Percentiles rank a stretch among this genome's conserved stretches.
phyloP scores from a whole-genome alignment of 2,888 invertebrate genomes.

The Galeopsomyia nigrocyanea region DNA sequence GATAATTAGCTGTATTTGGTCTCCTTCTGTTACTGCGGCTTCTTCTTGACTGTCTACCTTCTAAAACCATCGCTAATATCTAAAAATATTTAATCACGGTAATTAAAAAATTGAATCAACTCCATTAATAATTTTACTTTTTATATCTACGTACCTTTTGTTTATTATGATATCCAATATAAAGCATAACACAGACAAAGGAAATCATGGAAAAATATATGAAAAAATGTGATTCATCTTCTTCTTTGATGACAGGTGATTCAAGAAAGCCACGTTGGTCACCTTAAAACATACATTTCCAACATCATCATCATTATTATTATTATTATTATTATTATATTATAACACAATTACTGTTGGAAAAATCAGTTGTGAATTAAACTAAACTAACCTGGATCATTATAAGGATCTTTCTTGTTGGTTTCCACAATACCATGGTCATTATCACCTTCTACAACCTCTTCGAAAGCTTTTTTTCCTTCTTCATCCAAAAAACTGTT shows the following conservation, averaged over 20 bases:
- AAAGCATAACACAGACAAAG: constrained; percentile 74
- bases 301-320: not conserved
- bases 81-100: constrained; percentile 55
- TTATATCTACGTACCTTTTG: constrained; percentile 70
- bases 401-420: not conserved
- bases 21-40: constrained; percentile 68
- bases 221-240: constrained; percentile 77
- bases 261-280: constrained; percentile 23
- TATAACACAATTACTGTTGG: no score
- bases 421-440: constrained; percentile 5
- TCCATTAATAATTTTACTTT: constrained; percentile 5
- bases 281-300: constrained; percentile 4
- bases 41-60: constrained; percentile 71
- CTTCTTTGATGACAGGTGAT: constrained; percentile 56
- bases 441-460: constrained; percentile 19
- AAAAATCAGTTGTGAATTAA: no score
- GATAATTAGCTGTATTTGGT: constrained; percentile 76
- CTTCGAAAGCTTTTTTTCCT: constrained; percentile 26
- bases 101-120: constrained; percentile 8
- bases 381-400: not conserved
- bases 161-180: constrained; percentile 77
- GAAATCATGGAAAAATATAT: constrained; percentile 77
- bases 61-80: constrained; percentile 76
- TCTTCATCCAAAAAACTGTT: constrained; percentile 21
- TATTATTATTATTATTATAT: no score